Base-by-base conservation (phyloP, 2,113 vertebrate species). In the Porphyrio hochstetteri region DNA sequence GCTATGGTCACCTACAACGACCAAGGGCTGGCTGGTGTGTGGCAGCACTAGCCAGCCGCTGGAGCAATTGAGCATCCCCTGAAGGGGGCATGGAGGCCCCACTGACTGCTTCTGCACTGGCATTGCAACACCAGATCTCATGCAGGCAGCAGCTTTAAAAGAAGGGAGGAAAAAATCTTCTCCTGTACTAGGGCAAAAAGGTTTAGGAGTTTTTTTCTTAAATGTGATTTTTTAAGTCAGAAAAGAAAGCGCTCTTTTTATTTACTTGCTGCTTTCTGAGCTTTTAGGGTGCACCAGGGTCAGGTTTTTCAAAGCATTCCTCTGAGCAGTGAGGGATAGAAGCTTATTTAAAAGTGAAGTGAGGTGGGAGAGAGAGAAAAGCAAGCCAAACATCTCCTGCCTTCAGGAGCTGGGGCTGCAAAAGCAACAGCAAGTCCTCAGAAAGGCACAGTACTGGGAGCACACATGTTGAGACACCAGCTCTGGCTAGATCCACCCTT, bases 211-310 rank as follows among this genome's bases (percentile, higher is more conserved):
- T 65, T 75, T 82, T 81, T 59, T 48, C 72, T 86, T 71, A 86
- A 74, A 90, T 64, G 27, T 23, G 36, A 44, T 72, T 86, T 82
- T 69, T 96, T 83, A 92, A 91, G 77, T 67, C 52, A 76, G 89
- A 93, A 81, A 50, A 95, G 46, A 93, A 94, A 91, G 85, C 3
- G 1, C 46, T 92, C 65, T 92, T 88, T 81, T 89, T 94, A 86
- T 96, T 97, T 96, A 95, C 61, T 91, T 86, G 50, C 77, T 92
- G 56, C 86, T 93, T 95, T 91, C 88, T 13, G 38, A 94, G 90
- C 61, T 87, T 95, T 88, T 88, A 67, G 83, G 74, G 91, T 88
- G 42, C 83, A 92, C 19, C 0, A 0, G 74, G 77, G 83, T 92
- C 96, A 95, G 57, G 24, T 71, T 91, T 46, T 95, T 96, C 94